phyloP scores from a whole-genome alignment of 2,113 vertebrate species.

The Brachyhypopomus occidentalis region DNA sequence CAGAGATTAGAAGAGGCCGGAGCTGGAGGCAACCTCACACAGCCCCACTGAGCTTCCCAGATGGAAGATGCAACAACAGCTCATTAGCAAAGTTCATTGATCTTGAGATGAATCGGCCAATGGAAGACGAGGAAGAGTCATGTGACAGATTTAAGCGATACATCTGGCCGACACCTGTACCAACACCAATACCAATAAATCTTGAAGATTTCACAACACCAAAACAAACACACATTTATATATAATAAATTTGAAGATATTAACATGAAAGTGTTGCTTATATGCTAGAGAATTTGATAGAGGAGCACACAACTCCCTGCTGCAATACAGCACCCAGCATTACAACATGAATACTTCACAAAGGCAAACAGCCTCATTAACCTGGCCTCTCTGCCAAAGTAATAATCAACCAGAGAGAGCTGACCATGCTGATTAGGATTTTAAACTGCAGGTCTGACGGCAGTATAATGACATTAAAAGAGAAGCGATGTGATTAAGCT shows the following conservation, averaged over 20 bases:
- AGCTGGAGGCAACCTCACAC: conserved; percentile 52
- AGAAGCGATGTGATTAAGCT: conserved; percentile 23
- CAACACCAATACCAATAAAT: background rate
- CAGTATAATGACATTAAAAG: conserved; percentile 25
- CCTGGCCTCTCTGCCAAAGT: conserved; percentile 21
- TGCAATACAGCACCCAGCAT: background rate
- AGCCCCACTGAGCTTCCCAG: conserved; percentile 58
- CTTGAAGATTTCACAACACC: background rate
- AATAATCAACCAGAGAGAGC: conserved; percentile 19
- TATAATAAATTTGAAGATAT: background rate
- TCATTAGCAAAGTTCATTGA: conserved; percentile 60
- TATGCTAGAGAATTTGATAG: background rate
- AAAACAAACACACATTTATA: background rate
- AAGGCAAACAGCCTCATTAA: background rate
- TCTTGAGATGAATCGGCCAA: conserved; percentile 62
- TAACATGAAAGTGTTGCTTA: background rate
- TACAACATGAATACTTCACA: background rate
- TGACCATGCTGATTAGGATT: conserved; percentile 14
- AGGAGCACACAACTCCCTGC: background rate
- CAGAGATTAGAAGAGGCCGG: conserved; percentile 61
- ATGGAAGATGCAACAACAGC: conserved; percentile 31
- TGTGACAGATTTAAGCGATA: conserved; percentile 15
- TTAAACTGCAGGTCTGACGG: conserved; percentile 18
- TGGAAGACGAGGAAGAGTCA: conserved; percentile 39
- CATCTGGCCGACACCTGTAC: background rate